Evolutionary conservation across 2,888 invertebrate genomes (phyloP).

Genomic region (Pherbina coryleti): DNA sequence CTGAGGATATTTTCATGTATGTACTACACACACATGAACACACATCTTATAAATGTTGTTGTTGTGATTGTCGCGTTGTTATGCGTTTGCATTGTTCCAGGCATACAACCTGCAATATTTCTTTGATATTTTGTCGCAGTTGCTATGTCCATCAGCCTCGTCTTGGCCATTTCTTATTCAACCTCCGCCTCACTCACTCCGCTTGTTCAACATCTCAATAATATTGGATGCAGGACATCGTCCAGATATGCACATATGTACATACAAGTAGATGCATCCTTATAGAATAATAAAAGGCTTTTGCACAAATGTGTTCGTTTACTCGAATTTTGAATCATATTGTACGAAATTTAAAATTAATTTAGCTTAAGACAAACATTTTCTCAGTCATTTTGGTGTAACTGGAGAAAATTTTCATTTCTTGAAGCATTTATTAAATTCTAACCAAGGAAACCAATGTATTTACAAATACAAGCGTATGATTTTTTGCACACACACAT

Average conservation of each 20-base stretch:
- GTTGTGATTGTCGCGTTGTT: neutral
- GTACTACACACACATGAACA: neutral
- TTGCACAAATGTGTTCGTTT: constrained; percentile 29
- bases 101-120: neutral
- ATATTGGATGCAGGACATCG: neutral
- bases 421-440: constrained; percentile 34
- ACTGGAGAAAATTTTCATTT: constrained; percentile 28
- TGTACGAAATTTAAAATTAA: constrained; percentile 34
- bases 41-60: neutral
- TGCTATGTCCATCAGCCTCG: constrained; percentile 26
- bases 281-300: constrained; percentile 28
- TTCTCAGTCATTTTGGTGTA: constrained; percentile 9
- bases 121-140: constrained; percentile 35
- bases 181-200: neutral
- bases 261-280: constrained; percentile 18
- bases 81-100: neutral
- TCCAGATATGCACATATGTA: neutral
- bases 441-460: constrained; percentile 14
- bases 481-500: neutral
- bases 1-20: constrained; percentile 17
- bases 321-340: constrained; percentile 28
- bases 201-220: neutral
- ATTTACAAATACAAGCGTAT: neutral
- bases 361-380: constrained; percentile 33
- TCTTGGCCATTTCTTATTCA: constrained; percentile 25